Conservation (phyloP, 2,113 vertebrate species). For the Mesitornis unicolor region DNA sequence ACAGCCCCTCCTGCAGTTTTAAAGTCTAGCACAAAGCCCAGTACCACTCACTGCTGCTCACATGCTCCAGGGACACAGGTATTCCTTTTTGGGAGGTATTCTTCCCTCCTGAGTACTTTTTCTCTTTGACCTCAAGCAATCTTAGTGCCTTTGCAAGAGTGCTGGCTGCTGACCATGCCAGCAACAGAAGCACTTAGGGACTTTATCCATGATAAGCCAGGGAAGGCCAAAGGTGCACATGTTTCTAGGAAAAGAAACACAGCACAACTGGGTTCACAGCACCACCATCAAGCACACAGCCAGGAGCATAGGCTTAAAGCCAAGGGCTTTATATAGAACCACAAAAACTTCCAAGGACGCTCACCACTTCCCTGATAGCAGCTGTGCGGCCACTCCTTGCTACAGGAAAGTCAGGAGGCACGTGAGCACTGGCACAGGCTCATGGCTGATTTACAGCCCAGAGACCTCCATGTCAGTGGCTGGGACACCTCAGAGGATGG, state of each 20-base stretch:
- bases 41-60: neutral
- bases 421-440: neutral
- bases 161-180: neutral
- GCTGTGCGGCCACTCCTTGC: neutral
- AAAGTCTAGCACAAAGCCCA: neutral
- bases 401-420: neutral
- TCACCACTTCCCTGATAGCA: neutral
- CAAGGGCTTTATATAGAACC: neutral
- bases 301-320: neutral
- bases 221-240: neutral
- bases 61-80: neutral
- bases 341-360: neutral
- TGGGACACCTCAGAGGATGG: accelerated
- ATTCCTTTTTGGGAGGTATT: neutral
- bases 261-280: neutral
- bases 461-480: neutral
- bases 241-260: neutral
- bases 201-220: neutral
- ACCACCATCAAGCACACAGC: neutral
- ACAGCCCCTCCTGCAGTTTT: neutral
- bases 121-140: neutral
- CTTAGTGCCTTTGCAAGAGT: neutral
- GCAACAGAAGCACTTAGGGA: neutral
- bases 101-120: neutral
- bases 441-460: neutral